These are phyloP conservation scores for Zingel zingel DNA, from an alignment of 2,113 vertebrate genomes.

Conservation along the genomic window DNA sequence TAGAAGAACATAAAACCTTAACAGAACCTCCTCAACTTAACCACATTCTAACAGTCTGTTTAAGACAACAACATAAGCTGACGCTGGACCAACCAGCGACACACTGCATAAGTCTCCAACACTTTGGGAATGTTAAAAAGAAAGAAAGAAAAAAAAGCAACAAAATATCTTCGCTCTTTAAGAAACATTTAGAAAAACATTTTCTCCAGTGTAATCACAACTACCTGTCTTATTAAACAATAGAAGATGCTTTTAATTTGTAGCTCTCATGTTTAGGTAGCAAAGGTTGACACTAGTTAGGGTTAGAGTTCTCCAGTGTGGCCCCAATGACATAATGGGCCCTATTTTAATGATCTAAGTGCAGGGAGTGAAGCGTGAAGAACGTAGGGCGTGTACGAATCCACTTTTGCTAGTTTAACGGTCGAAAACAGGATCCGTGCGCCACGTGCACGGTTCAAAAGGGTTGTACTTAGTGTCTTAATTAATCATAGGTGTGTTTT, in stretches of 20 bases:
- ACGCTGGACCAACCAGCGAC: neutral
- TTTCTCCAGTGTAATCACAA: conserved; percentile 20
- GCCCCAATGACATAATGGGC: neutral
- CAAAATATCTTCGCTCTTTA: neutral
- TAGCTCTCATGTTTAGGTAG: neutral
- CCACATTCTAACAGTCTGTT: neutral
- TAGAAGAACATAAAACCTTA: neutral
- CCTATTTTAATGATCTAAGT: no score
- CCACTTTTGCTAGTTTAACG: no score
- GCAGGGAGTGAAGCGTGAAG: no score
- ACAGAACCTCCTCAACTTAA: neutral
- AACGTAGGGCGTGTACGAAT: no score
- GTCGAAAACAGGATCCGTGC: no score
- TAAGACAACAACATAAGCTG: neutral
- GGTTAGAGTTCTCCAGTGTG: neutral
- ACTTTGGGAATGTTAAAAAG: conserved; percentile 15
- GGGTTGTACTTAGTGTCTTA: no score
- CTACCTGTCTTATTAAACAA: conserved; percentile 10
- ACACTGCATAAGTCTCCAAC: neutral
- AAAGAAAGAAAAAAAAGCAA: neutral
- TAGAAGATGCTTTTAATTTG: neutral
- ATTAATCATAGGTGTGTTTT: no score
- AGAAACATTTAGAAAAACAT: neutral
- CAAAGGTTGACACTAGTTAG: neutral
- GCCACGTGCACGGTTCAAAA: no score